Conservation (phyloP, 2,113 vertebrate genomes). For the Carettochelys insculpta region DNA sequence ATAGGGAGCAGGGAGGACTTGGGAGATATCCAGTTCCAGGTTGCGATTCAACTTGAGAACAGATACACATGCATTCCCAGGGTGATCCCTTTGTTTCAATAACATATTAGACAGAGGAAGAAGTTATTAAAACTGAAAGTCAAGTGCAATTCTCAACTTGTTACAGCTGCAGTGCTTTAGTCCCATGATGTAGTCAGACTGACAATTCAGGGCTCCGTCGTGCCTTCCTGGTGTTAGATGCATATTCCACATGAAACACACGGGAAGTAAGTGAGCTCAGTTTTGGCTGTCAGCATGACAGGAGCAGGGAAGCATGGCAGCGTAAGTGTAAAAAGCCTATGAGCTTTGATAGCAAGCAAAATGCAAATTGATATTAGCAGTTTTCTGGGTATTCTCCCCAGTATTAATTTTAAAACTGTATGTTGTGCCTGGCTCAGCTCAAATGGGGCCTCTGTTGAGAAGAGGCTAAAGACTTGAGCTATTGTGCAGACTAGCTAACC, state of each 20-base stretch:
- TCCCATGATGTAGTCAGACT: not conserved
- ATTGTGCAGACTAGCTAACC: not conserved
- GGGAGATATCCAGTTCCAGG: not conserved
- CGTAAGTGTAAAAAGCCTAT: not conserved
- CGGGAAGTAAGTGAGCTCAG: accelerated
- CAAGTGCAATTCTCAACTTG: not conserved
- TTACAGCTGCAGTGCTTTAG: accelerated
- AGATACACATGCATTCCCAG: not conserved
- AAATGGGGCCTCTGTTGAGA: not conserved
- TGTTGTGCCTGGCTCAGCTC: accelerated
- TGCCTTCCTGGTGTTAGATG: accelerated
- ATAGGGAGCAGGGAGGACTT: not conserved
- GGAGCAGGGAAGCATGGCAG: not conserved
- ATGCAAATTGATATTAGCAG: accelerated
- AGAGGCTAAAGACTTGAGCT: not conserved
- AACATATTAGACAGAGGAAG: not conserved
- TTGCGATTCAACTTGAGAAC: not conserved
- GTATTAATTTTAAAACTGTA: not conserved
- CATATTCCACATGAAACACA: accelerated
- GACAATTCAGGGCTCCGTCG: not conserved
- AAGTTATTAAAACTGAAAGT: not conserved
- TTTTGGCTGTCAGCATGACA: not conserved
- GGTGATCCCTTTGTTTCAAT: not conserved
- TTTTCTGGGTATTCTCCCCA: not conserved
- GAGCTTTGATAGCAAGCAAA: not conserved